Percentiles rank a stretch among this genome's conserved stretches.
Evolutionary conservation across 2,113 vertebrate genomes (phyloP).

Genomic region (Hymenochirus boettgeri): DNA sequence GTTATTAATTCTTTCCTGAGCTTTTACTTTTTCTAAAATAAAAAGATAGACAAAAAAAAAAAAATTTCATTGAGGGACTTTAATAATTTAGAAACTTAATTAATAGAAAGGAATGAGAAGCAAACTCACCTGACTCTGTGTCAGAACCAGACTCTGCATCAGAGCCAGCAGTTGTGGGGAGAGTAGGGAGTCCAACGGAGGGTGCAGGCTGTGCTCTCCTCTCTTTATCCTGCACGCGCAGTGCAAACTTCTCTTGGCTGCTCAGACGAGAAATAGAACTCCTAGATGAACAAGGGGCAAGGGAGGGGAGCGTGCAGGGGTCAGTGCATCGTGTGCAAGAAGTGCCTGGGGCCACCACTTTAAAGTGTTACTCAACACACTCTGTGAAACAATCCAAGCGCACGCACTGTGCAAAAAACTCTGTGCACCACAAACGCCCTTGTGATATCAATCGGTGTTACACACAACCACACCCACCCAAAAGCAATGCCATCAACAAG

Average conservation of each 20-base stretch:
- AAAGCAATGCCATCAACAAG: neutral
- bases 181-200: constrained; percentile 45
- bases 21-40: constrained; percentile 71
- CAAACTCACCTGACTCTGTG: constrained; percentile 3
- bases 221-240: constrained; percentile 85
- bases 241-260: constrained; percentile 80
- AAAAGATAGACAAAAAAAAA: neutral
- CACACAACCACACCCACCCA: neutral
- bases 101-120: too few species aligned
- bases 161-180: constrained; percentile 59
- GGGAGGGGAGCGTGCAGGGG: constrained; percentile 48
- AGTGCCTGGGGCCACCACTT: constrained; percentile 29
- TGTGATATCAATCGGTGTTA: constrained; percentile 14
- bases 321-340: constrained; percentile 51
- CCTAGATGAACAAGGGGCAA: constrained; percentile 60
- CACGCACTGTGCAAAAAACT: constrained; percentile 11
- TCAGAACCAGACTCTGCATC: constrained; percentile 32
- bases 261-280: constrained; percentile 85
- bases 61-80: too few species aligned
- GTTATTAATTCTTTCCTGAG: constrained; percentile 74
- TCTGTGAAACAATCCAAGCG: constrained; percentile 20
- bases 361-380: constrained; percentile 3
- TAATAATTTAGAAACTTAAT: too few species aligned
- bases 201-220: constrained; percentile 61
- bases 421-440: constrained; percentile 12